Evolutionary conservation across 2,797 vertebrate genomes (phyloP), one percentile per base, ranked within the genome.

Genomic region (Oryzias dopingdopingensis): DNA sequence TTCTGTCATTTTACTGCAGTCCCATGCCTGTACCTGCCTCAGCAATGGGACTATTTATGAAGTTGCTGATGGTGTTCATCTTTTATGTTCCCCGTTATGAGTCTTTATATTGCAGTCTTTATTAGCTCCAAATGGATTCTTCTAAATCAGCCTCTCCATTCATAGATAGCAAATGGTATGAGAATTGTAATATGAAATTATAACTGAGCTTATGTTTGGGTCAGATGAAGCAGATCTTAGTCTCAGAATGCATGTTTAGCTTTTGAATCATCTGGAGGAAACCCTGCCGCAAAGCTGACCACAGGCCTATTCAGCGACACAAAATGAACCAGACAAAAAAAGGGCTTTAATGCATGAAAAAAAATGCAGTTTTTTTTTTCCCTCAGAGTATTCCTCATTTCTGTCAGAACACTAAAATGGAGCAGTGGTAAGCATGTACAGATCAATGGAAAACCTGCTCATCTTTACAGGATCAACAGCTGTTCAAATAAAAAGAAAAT

Each of bases 211-310:
- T 14, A 42, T 37, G 14, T 23, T 23, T 40, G 46, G 41, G 18
- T 37, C 26, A n/a, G 24, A 42, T 14, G 16, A 45, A 41, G 29
- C 16, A 29, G 14, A 57, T 48, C 18, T 40, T 3, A 14, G 14
- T 43, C 17, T 55, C 23, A 14, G n/a, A 22, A 18, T 14, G 32
- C 3, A 37, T 37, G 32, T 37, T 37, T 12, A 37, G 32, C 32
- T 13, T 32, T 12, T 32, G 13, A 37, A 56, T 18, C 5, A 29
- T 23, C n/a, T 20, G 6, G 12, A 55, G 52, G 22, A 44, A 55
- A 55, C 29, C 42, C 23, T 14, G n/a, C 24, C 5, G 42, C 24
- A 56, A 40, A 37, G 53, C 47, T 42, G 47, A 49, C 22, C 22
- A 18, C 17, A 64, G 53, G 40, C 42, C 43, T 14, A 44, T 52